phyloP scores from a whole-genome alignment of 1,140 invertebrate species.

The Rhyzopertha dominica region DNA sequence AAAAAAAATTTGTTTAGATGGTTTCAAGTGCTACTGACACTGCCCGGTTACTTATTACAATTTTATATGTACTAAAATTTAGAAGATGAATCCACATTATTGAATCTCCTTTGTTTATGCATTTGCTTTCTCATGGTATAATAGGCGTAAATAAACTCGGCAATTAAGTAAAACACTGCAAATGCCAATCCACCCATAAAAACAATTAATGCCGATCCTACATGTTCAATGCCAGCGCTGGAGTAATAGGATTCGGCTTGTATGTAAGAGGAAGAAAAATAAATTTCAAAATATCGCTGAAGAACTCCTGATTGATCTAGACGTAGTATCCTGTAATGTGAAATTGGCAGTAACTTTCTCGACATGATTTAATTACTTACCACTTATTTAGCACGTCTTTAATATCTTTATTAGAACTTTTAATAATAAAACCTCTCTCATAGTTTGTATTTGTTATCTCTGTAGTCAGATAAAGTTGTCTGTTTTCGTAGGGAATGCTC shows the following conservation, averaged over 20 bases:
- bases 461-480: not conserved
- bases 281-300: slow-evolving; percentile 11
- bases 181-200: slow-evolving; percentile 19
- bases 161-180: slow-evolving; percentile 13
- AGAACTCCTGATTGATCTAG: slow-evolving; percentile 23
- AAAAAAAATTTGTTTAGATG: too few relatives aligned
- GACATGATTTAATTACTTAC: slow-evolving; percentile 16
- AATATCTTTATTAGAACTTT: slow-evolving; percentile 6
- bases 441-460: slow-evolving; percentile 1
- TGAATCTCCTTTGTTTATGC: too few relatives aligned
- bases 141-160: slow-evolving; percentile 16
- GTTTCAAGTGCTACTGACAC: too few relatives aligned
- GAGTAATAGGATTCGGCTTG: slow-evolving; percentile 21
- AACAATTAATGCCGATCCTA: slow-evolving; percentile 27
- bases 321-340: slow-evolving; percentile 22
- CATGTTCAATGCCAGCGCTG: slow-evolving; percentile 30
- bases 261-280: slow-evolving; percentile 10
- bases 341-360: slow-evolving; percentile 1
- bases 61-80: too few relatives aligned
- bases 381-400: slow-evolving; percentile 11
- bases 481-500: not conserved
- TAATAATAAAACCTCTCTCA: slow-evolving; percentile 3
- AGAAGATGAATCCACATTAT: too few relatives aligned
- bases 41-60: too few relatives aligned
- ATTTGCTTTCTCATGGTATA: too few relatives aligned